Evolutionary conservation across 1,140 invertebrate genomes (phyloP).

Genomic region (Sesamia nonagrioides): DNA sequence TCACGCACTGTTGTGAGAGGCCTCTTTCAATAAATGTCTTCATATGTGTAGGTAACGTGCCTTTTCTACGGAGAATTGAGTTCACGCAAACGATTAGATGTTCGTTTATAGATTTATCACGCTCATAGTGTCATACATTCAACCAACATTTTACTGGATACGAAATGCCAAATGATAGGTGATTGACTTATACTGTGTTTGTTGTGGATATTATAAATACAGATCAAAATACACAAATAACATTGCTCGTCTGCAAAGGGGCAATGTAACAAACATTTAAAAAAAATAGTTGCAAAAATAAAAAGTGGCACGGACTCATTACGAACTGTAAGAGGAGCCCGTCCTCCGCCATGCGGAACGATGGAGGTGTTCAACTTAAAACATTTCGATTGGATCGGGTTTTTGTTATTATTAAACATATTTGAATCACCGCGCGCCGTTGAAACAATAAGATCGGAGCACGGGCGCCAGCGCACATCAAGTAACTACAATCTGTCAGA

Average conservation of each 20-base stretch:
- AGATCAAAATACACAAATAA: background rate
- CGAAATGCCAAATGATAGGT: background rate
- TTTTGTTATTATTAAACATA: conserved; percentile 53
- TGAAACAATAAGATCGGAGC: conserved; percentile 23
- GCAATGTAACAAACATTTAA: conserved; percentile 15
- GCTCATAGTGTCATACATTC: conserved; percentile 21
- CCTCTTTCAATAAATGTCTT: conserved; percentile 36
- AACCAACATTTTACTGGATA: background rate
- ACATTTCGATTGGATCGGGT: conserved; percentile 59
- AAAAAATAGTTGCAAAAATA: conserved; percentile 58
- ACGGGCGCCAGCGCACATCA: too few species aligned
- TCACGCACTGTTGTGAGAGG: conserved; percentile 50
- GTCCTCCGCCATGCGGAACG: conserved; percentile 59
- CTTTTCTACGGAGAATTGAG: conserved; percentile 9
- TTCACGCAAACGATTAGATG: conserved; percentile 12
- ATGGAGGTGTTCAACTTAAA: conserved; percentile 44
- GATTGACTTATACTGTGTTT: background rate
- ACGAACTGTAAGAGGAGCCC: conserved; percentile 55
- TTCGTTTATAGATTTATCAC: conserved; percentile 24
- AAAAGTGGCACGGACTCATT: conserved; percentile 63
- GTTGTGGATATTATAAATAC: background rate
- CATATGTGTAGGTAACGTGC: conserved; percentile 3
- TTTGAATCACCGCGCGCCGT: conserved; percentile 41
- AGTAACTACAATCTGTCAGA: too few species aligned
- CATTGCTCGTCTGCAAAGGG: conserved; percentile 5